A percentile compares a stretch with the other conserved stretches of the same genome.
phyloP scores from a whole-genome alignment of 1,140 invertebrate species.

The Vanessa tameamea region DNA sequence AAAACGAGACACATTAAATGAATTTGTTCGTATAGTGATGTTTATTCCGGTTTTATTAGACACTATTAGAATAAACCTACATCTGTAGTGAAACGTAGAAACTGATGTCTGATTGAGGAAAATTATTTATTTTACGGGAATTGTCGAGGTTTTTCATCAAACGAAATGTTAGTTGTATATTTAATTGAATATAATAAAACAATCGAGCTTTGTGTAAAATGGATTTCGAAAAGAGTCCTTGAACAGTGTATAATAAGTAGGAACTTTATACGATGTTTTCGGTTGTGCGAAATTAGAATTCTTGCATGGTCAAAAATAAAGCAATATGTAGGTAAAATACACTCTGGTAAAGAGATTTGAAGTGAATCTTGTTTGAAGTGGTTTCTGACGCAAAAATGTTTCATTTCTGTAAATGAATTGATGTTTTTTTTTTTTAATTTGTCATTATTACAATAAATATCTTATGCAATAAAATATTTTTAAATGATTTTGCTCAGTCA shows the following conservation, averaged over 20 bases:
- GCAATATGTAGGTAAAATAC: too few species aligned
- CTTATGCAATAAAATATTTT: neutral
- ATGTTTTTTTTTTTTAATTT: too few species aligned
- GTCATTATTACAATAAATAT: too few species aligned
- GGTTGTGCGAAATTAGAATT: too few species aligned
- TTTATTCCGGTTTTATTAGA: conserved; percentile 32
- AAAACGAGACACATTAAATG: conserved; percentile 13
- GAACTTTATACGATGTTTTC: too few species aligned
- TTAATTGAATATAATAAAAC: neutral
- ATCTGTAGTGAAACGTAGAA: conserved; percentile 30
- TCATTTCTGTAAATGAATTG: too few species aligned
- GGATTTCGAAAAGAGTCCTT: neutral
- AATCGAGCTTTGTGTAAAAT: neutral
- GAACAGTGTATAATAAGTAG: neutral
- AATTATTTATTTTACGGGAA: neutral
- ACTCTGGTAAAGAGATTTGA: too few species aligned
- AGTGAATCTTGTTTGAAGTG: too few species aligned
- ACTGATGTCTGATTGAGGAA: conserved; percentile 28
- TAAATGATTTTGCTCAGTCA: conserved; percentile 38
- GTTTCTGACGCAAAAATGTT: too few species aligned
- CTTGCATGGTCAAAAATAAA: too few species aligned
- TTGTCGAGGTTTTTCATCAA: neutral
- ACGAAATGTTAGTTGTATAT: neutral
- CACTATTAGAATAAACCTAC: conserved; percentile 33
- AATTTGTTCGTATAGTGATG: conserved; percentile 21